Evolutionary conservation across 2,797 vertebrate genomes (phyloP), one percentile per base, ranked within the genome.

Genomic region (Pelodytes ibericus): DNA sequence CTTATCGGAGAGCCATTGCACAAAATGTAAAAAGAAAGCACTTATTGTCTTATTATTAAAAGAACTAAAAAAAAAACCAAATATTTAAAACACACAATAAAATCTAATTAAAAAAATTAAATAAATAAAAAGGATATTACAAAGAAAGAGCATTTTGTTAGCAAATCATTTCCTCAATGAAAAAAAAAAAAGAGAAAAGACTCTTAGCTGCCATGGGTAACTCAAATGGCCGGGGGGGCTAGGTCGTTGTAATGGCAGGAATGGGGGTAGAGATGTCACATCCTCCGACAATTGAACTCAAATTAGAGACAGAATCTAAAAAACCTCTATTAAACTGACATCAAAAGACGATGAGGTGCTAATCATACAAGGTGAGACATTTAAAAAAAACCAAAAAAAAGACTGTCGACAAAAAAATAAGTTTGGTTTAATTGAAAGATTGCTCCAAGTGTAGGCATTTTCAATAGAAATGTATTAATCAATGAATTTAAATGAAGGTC

Each of bases 51-150:
- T 60, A 31, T 59, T 18, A 51, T 60, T 62, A 44, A 64, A 72
- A 72, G 8, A 67, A 71, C 5, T 27, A 16, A 71, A 71, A 76
- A 2, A 2, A 64, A 57, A 62, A 66, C 36, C 20, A 53, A 26
- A 2, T 18, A 53, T 53, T 53, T 53, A 64, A 78, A 74, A 74
- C 7, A 24, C 27, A 80, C 59, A 64, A 75, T 71, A 71, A 75
- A 75, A 75, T 27, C 72, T 25, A 75, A 69, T 74, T 70, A 62
- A 77, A 64, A 47, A 65, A 68, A 51, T 49, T 58, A 66, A 74
- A 74, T 74, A 80, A 72, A 77, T 77, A 77, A 71, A 66, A 53
- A 29, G 15, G 56, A 49, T 11, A 27, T 61, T 78, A 36, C 56
- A 79, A 78, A n/a, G 31, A 30, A 53, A 53, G 18, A 53, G 11